A percentile compares a stretch with the other conserved stretches of the same genome.
Evolutionary conservation across 2,888 invertebrate species (phyloP).

Genomic region (Heterodera filipjevi): DNA sequence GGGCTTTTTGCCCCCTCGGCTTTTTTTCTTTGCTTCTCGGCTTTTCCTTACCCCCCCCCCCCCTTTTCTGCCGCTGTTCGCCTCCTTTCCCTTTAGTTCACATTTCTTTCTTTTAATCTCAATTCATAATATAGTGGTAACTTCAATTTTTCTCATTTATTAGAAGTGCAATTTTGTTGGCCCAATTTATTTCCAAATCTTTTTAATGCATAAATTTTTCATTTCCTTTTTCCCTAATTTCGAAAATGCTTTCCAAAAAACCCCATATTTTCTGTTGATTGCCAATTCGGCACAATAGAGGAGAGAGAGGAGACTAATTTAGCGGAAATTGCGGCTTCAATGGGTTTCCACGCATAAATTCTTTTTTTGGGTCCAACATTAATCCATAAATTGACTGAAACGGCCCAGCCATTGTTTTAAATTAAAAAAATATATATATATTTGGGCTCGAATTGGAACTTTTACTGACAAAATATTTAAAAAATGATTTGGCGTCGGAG

Average conservation of each 20-base stretch:
- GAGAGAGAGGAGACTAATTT: not conserved
- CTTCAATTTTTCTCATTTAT: not conserved
- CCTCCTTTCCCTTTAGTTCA: not conserved
- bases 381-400: not conserved
- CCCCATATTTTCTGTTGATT: not conserved
- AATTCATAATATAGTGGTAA: not conserved
- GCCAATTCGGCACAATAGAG: not conserved
- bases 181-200: not conserved
- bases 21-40: not conserved
- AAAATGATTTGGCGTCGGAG: conserved; percentile 28
- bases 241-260: not conserved
- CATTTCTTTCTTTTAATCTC: not conserved
- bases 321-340: conserved; percentile 9
- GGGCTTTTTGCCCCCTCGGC: not conserved
- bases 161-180: not conserved
- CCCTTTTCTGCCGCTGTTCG: conserved; percentile 1
- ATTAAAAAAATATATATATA: not conserved
- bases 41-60: not conserved
- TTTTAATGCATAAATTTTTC: not conserved
- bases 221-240: conserved; percentile 13
- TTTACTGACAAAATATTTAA: not conserved
- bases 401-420: not conserved
- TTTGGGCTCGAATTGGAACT: too few species aligned
- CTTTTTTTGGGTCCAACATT: not conserved
- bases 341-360: not conserved